These are phyloP conservation scores for Ranitomeya imitator DNA, from an alignment of 2,113 vertebrate genomes.

Conservation along the genomic window DNA sequence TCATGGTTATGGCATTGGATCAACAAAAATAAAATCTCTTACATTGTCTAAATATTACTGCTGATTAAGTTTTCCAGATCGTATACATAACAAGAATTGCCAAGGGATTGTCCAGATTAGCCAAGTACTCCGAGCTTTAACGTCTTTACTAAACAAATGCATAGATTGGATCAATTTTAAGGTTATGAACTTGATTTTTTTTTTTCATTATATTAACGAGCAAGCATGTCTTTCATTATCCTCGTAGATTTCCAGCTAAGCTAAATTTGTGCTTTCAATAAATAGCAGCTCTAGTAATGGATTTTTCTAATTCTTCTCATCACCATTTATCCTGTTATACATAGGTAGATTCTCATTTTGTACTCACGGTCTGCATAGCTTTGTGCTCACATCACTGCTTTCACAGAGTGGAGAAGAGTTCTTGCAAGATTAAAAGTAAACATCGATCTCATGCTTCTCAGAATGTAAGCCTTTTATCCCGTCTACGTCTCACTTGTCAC, in stretches of 20 bases:
- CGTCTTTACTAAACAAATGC: conserved; percentile 39
- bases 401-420: conserved; percentile 2
- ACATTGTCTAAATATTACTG: conserved; percentile 33
- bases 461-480: conserved; percentile 40
- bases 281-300: conserved; percentile 38
- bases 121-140: conserved; percentile 20
- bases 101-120: conserved; percentile 23
- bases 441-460: conserved; percentile 37
- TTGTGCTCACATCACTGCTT: conserved; percentile 29
- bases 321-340: background rate
- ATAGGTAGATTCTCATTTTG: conserved; percentile 26
- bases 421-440: conserved; percentile 48
- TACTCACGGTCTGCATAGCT: conserved; percentile 3
- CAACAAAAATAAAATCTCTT: conserved; percentile 22
- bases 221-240: conserved; percentile 41
- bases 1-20: conserved; percentile 28
- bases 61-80: conserved; percentile 24
- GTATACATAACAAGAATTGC: conserved; percentile 14
- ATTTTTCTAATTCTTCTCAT: conserved; percentile 27
- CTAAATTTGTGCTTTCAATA: conserved; percentile 46
- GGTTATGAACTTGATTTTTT: conserved; percentile 38
- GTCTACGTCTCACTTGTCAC: conserved; percentile 12
- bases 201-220: conserved; percentile 37
- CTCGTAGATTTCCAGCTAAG: conserved; percentile 21
- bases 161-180: conserved; percentile 50